Conservation (phyloP, 1,140 invertebrate species). For the Rhopalosiphum maidis region DNA sequence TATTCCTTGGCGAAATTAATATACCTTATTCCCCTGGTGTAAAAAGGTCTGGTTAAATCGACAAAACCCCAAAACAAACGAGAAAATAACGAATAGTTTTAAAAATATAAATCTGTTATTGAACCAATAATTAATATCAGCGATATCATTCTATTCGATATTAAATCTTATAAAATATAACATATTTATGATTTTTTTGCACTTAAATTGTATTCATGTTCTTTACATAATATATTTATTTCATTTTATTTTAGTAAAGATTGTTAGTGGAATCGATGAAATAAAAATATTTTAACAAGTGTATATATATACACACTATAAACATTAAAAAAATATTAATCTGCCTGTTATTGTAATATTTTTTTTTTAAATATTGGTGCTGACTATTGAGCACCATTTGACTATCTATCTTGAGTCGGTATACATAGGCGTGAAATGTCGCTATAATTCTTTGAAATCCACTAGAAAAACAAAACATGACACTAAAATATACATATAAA, state of each 20-base stretch:
- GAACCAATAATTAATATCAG: neutral
- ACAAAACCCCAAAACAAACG: too few relatives aligned
- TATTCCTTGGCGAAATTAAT: too few relatives aligned
- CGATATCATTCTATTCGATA: neutral
- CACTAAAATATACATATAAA: neutral
- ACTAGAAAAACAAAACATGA: neutral
- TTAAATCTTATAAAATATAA: neutral
- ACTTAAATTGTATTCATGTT: neutral
- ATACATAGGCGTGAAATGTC: conserved; percentile 3
- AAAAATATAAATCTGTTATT: neutral
- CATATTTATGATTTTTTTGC: neutral
- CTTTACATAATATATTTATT: neutral
- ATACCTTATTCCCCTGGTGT: too few relatives aligned
- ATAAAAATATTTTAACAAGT: neutral
- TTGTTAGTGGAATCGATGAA: neutral
- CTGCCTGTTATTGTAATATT: neutral
- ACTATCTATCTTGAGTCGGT: neutral
- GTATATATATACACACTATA: neutral
- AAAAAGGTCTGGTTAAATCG: too few relatives aligned
- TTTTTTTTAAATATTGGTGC: too few relatives aligned
- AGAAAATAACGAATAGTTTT: neutral
- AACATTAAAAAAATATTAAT: neutral
- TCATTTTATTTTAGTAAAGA: neutral
- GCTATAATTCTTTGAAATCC: neutral
- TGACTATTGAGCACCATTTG: neutral